Evolutionary conservation across 2,888 invertebrate species (phyloP).

Genomic region (Emmelina monodactyla): DNA sequence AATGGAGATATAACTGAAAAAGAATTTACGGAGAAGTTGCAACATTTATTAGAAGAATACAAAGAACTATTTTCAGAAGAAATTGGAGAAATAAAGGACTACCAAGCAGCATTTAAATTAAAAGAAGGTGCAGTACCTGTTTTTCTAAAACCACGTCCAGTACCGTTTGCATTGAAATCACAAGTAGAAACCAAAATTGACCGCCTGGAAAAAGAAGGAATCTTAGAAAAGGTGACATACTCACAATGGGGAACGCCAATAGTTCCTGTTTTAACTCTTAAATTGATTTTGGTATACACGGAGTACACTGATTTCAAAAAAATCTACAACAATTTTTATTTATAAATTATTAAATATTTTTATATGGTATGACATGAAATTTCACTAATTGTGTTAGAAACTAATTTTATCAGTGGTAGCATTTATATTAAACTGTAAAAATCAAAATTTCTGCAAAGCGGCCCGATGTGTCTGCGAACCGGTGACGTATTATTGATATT

Average conservation of each 20-base stretch:
- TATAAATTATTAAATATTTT: too few species aligned
- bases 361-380: too few species aligned
- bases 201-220: slow-evolving; percentile 6
- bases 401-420: too few species aligned
- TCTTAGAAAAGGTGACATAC: slow-evolving; percentile 10
- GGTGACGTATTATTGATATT: too few species aligned
- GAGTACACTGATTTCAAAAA: too few species aligned
- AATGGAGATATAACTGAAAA: slow-evolving; percentile 11
- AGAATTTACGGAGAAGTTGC: slow-evolving; percentile 11
- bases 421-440: too few species aligned
- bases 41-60: slow-evolving; percentile 7
- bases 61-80: slow-evolving; percentile 12
- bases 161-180: slow-evolving; percentile 9
- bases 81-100: slow-evolving; percentile 12
- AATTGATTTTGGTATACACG: too few species aligned
- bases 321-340: too few species aligned
- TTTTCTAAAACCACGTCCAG: slow-evolving; percentile 8
- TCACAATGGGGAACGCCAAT: slow-evolving; percentile 13
- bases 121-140: slow-evolving; percentile 7
- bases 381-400: too few species aligned
- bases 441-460: too few species aligned
- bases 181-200: slow-evolving; percentile 9
- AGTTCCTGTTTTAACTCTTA: slow-evolving; percentile 10
- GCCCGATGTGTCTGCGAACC: too few species aligned
- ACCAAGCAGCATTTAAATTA: slow-evolving; percentile 9